These are phyloP conservation scores for Agrotis exclamationis DNA, from an alignment of 2,888 invertebrate genomes.

Conservation along the genomic window DNA sequence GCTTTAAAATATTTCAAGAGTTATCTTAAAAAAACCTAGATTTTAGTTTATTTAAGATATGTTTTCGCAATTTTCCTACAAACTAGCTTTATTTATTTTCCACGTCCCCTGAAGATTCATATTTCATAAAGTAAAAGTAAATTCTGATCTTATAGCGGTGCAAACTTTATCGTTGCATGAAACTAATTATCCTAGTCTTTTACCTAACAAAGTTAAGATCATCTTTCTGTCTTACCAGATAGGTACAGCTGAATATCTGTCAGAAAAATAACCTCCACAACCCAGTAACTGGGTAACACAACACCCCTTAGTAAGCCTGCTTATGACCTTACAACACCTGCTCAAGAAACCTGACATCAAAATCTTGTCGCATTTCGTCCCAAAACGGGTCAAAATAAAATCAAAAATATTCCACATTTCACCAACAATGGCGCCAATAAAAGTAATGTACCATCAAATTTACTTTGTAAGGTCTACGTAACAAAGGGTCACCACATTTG, in stretches of 20 bases:
- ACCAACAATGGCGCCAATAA: conserved; percentile 50
- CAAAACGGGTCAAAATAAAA: conserved; percentile 49
- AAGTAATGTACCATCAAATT: conserved; percentile 66
- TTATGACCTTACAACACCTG: background rate
- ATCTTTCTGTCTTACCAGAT: no score
- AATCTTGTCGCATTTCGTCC: conserved; percentile 24
- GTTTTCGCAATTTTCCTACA: background rate
- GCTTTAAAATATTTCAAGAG: background rate
- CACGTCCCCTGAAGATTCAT: no score
- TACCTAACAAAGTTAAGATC: no score
- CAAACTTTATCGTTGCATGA: no score
- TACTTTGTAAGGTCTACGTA: conserved; percentile 54
- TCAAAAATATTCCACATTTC: conserved; percentile 48
- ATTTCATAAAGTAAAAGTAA: background rate
- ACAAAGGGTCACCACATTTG: conserved; percentile 75
- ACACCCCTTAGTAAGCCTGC: no score
- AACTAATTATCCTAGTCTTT: background rate
- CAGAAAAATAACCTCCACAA: no score
- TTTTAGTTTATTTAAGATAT: background rate
- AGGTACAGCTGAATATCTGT: no score
- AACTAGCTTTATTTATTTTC: no score
- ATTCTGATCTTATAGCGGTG: no score
- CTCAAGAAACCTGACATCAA: background rate
- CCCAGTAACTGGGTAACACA: no score
- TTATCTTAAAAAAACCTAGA: background rate